Evolutionary conservation across 2,113 vertebrate species (phyloP), one percentile per base, ranked within the genome.

Genomic region (Chitala chitala): DNA sequence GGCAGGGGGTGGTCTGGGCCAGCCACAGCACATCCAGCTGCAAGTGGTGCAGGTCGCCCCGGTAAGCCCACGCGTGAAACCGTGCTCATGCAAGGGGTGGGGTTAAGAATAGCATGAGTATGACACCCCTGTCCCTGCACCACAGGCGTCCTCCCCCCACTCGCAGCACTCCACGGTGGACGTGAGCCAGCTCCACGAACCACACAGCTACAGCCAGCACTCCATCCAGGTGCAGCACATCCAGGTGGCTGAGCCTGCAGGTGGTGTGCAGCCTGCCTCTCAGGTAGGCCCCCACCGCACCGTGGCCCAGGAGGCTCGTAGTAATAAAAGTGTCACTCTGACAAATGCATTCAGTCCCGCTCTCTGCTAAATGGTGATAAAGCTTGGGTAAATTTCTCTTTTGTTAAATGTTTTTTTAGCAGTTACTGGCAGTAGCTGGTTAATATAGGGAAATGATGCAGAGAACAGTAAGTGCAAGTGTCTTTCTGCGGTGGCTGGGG

Each of bases 161-260:
- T 92, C 95, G 59, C 97, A 98, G 85, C 94, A 97, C 79, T 94
- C 93, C 48, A 95, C 94, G 0, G 95, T 98, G 73, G 96, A 99
- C 0, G 94, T 98, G 58, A 94, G 92, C 69, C 97, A 98, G 86
- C 90, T 99, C 31, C 97, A 99, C 0, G 96, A 99, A 65, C 90
- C 95, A 36, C 96, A 98, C 69, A 89, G 93, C 1, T 99, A 95
- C 80, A 92, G 93, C 15, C 97, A 98, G 81, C 97, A 98, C 10
- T 92, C 96, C 72, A 97, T 99, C 86, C 97, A 99, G 87, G 96
- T 99, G 59, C 96, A 99, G 82, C 96, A 99, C 82, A 95, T 98
- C 87, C 97, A 98, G 84, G 95, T 99, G 64, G 78, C 93, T 0
- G 96, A 98, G 82, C 88, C 94, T 8, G 59, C 92, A 0, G 71